Conservation (phyloP, 2,888 invertebrate genomes). For the Boloria euphrosyne region DNA sequence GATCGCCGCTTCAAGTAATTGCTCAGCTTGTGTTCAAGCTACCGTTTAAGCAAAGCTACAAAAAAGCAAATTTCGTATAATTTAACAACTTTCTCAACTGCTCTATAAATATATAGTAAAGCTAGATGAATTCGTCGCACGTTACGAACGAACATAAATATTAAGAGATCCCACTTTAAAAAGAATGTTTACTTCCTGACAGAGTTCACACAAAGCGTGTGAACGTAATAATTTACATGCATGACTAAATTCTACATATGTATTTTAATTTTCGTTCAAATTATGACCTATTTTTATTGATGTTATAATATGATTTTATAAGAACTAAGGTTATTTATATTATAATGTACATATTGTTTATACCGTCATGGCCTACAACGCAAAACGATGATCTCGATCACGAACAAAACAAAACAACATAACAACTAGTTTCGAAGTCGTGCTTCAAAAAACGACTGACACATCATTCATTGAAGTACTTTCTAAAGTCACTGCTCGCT, state of each 20-base stretch:
- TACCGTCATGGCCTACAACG: conserved; percentile 31
- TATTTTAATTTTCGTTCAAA: conserved; percentile 27
- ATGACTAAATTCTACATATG: conserved; percentile 28
- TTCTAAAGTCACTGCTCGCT: conserved; percentile 56
- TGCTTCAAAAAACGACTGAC: conserved; percentile 59
- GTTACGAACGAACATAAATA: conserved; percentile 16
- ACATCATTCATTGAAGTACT: conserved; percentile 36
- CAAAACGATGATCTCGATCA: conserved; percentile 33
- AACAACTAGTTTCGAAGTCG: conserved; percentile 64
- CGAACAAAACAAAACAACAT: conserved; percentile 38
- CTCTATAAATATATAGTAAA: too few species aligned
- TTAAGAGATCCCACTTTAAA: conserved; percentile 18
- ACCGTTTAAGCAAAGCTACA: conserved; percentile 40
- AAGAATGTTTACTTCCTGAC: conserved; percentile 35
- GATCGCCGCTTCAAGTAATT: conserved; percentile 56
- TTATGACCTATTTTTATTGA: conserved; percentile 5
- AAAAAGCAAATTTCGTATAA: conserved; percentile 18
- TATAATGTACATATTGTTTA: conserved; percentile 8
- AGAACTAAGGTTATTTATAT: background rate
- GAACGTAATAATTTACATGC: conserved; percentile 38
- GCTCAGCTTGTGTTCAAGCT: conserved; percentile 44
- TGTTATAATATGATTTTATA: background rate
- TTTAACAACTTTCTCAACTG: background rate
- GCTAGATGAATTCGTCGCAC: background rate
- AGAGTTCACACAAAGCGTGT: conserved; percentile 39